A percentile compares a stretch with the other conserved stretches of the same genome.
Conservation (phyloP, 2,113 vertebrate species). For the Ptychochromis oligacanthus region DNA sequence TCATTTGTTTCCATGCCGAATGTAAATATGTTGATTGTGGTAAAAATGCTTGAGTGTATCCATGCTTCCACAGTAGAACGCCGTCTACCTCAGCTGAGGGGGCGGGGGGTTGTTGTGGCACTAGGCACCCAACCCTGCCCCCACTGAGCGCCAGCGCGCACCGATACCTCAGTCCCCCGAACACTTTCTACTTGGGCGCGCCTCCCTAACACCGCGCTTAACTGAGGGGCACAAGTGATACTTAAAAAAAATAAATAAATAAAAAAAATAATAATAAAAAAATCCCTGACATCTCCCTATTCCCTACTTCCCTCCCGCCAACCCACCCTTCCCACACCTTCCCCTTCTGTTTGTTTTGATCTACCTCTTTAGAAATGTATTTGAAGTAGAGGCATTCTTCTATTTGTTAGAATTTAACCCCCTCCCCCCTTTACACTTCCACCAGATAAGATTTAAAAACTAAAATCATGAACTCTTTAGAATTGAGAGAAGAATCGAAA, state of each 20-base stretch:
- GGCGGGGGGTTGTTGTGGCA: slow-evolving; percentile 81
- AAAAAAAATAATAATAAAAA: slow-evolving; percentile 32
- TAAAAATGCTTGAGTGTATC: slow-evolving; percentile 86
- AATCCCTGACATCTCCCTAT: slow-evolving; percentile 74
- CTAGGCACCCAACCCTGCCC: slow-evolving; percentile 79
- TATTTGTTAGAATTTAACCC: slow-evolving; percentile 84
- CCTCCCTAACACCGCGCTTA: slow-evolving; percentile 83
- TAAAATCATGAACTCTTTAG: slow-evolving; percentile 87
- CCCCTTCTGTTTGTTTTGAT: slow-evolving; percentile 88
- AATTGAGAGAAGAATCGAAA: slow-evolving; percentile 80
- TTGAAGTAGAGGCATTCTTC: slow-evolving; percentile 93
- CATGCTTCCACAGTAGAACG: slow-evolving; percentile 90
- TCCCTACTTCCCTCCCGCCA: slow-evolving; percentile 81
- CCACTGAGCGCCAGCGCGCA: slow-evolving; percentile 82
- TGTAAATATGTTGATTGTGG: slow-evolving; percentile 93
- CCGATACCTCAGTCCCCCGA: slow-evolving; percentile 87
- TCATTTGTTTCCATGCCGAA: slow-evolving; percentile 78
- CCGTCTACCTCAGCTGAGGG: slow-evolving; percentile 92
- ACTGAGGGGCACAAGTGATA: slow-evolving; percentile 90
- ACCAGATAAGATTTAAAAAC: slow-evolving; percentile 53
- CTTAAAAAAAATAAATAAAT: slow-evolving; percentile 60
- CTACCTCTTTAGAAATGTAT: slow-evolving; percentile 93
- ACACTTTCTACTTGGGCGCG: slow-evolving; percentile 86
- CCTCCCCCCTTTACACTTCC: slow-evolving; percentile 48
- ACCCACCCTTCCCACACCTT: slow-evolving; percentile 49